These are phyloP conservation scores for Volucella bombylans DNA, from an alignment of 2,888 invertebrate genomes.

Conservation along the genomic window DNA sequence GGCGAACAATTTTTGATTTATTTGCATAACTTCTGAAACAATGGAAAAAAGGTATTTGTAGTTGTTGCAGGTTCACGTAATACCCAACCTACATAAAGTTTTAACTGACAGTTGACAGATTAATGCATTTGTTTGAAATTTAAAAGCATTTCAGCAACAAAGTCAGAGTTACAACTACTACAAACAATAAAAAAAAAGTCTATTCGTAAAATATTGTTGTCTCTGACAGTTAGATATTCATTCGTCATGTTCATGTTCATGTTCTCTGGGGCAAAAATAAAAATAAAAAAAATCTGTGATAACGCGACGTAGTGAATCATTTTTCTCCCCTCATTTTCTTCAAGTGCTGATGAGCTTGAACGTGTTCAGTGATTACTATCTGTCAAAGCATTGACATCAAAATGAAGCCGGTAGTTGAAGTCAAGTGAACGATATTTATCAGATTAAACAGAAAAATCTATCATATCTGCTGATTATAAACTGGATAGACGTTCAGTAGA, in stretches of 20 bases:
- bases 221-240: constrained; percentile 1
- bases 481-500: not conserved
- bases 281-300: constrained; percentile 9
- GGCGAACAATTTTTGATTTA: not conserved
- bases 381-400: constrained; percentile 43
- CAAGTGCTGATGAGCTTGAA: not conserved
- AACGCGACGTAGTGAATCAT: constrained; percentile 4
- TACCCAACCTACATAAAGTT: not conserved
- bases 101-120: constrained; percentile 22
- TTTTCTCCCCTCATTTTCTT: constrained; percentile 11
- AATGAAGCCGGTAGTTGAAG: constrained; percentile 25
- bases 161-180: not conserved
- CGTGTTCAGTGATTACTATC: constrained; percentile 39
- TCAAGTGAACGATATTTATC: constrained; percentile 9
- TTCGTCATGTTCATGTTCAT: constrained; percentile 5
- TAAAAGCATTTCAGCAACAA: not conserved
- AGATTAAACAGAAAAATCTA: not conserved
- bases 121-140: constrained; percentile 23
- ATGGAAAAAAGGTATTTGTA: not conserved
- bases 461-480: not conserved
- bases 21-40: not conserved
- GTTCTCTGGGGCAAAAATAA: not conserved
- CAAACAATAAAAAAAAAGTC: not conserved
- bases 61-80: constrained; percentile 18
- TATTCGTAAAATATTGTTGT: not conserved